These are phyloP conservation scores for Champsocephalus esox DNA, from an alignment of 2,797 vertebrate species.

Conservation along the genomic window DNA sequence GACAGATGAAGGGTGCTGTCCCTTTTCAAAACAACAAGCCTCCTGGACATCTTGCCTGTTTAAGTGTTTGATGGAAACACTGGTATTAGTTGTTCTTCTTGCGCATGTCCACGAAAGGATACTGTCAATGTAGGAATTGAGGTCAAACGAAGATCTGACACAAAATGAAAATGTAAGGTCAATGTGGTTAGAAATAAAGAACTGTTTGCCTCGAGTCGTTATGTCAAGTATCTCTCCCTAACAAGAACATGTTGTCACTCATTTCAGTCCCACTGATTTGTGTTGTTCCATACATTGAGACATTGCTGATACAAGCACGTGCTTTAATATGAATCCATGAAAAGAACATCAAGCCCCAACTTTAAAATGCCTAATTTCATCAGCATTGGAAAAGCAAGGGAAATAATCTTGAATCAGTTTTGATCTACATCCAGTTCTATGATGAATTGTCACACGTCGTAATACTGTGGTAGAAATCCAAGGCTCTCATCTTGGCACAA, in stretches of 20 bases:
- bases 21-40: conserved; percentile 38
- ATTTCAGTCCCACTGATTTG: background rate
- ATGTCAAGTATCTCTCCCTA: background rate
- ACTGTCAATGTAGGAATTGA: background rate
- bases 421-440: too few species aligned
- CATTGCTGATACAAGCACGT: background rate
- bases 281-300: background rate
- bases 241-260: background rate
- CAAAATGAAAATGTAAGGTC: background rate
- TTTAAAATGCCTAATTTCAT: too few species aligned
- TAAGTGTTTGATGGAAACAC: conserved; percentile 1
- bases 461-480: too few species aligned
- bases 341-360: background rate
- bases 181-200: background rate
- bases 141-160: background rate
- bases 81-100: background rate
- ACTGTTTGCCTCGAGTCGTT: background rate
- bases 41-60: background rate
- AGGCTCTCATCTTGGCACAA: too few species aligned
- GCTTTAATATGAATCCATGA: background rate
- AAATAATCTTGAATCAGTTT: too few species aligned
- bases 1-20: conserved; percentile 60
- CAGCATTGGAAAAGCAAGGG: too few species aligned
- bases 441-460: too few species aligned
- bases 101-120: background rate